Percentiles rank a stretch among this genome's conserved stretches.
Conservation (phyloP, 2,113 vertebrate species). For the Myotis brandtii region DNA sequence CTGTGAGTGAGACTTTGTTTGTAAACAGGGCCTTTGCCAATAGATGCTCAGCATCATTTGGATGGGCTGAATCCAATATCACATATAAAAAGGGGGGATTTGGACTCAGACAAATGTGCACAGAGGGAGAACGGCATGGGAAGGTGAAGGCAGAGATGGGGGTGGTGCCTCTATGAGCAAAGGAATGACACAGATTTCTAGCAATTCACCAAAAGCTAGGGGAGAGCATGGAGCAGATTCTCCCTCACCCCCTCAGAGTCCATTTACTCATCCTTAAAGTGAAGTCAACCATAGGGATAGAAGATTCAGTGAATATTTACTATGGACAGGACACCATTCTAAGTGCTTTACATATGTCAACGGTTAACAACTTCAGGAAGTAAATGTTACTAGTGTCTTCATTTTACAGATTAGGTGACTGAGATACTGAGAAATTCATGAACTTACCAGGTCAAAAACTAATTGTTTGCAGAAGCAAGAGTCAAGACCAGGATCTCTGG, state of each 20-base stretch:
- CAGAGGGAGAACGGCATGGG: rapidly evolving
- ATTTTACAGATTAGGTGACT: background rate
- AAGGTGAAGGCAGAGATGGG: background rate
- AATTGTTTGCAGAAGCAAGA: background rate
- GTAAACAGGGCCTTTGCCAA: background rate
- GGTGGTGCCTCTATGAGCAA: background rate
- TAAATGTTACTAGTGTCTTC: background rate
- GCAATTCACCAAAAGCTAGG: too few species aligned
- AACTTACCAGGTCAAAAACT: background rate
- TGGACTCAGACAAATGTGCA: background rate
- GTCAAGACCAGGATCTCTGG: background rate
- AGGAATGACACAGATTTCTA: background rate
- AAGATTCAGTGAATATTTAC: background rate
- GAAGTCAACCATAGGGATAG: background rate
- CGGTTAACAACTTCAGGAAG: background rate
- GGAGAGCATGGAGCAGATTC: background rate
- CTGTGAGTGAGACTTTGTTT: background rate
- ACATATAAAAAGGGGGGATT: background rate
- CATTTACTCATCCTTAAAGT: background rate
- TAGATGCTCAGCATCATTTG: background rate
- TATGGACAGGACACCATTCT: background rate
- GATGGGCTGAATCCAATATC: background rate
- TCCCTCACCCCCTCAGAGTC: background rate
- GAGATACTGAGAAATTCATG: background rate
- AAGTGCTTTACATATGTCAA: background rate